Base-by-base conservation (phyloP, 2,888 invertebrate genomes). In the Orgyia antiqua region DNA sequence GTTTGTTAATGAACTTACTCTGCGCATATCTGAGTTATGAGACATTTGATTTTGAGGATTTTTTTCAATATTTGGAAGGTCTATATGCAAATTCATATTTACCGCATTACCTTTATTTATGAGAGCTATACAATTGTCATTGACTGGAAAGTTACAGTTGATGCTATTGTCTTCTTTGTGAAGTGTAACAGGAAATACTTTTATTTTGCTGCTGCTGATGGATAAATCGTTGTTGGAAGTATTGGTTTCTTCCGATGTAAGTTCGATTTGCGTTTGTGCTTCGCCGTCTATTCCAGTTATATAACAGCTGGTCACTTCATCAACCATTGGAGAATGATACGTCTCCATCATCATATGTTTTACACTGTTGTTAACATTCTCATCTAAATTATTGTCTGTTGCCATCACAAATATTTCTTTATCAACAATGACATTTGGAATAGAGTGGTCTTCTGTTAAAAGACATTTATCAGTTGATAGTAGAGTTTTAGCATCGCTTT, bases 81-180 rank as follows among this genome's bases (percentile, higher is more conserved):
- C 28, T 35, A 79, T 65, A 19, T 62, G 63, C 4, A 79, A 38
- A 39, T 63, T 71, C 7, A 82, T 57, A 39, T 70, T 66, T 1
- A 76, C 35, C 8, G 54, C 36, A 12, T 67, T 63, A 4, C 61
- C 65, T 41, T 59, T 66, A 27, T 59, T 64, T 24, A 61, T 36
- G 3, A 56, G 18, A 18, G 63, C 43, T 28, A 56, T 33, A 12
- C 39, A 48, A 27, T 51, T 55, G 7, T 58, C 46, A 1, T 39
- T 35, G n/a, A 36, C 24, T n/a, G 29, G 15, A 8, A 36, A 28
- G 10, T 28, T 19, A 3, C 17, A 28, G 15, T 19, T 18, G 5
- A 34, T 13, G 24, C n/a, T 34, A 18, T 35, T 29, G 5, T 35
- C 10, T 13, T 27, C 27, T 8, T 26, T 27, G 13, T 10, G 24